Conservation (phyloP, 2,113 vertebrate genomes). For the Sialia sialis region DNA sequence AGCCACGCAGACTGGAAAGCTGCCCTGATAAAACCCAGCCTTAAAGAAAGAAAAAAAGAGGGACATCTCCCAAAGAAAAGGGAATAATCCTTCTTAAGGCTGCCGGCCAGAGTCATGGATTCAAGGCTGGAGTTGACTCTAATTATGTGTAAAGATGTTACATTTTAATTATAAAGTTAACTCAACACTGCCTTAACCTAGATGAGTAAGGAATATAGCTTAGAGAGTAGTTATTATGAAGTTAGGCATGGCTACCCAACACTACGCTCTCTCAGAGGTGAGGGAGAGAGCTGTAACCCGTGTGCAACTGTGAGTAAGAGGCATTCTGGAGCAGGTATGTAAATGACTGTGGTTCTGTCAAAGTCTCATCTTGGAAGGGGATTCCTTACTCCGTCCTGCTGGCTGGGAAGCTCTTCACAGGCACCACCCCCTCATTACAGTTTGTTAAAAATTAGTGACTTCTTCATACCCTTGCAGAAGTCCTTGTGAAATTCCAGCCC, state of each 20-base stretch:
- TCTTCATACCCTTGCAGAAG: not conserved
- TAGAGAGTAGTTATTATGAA: not conserved
- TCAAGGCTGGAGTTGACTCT: not conserved
- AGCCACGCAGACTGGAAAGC: constrained; percentile 30
- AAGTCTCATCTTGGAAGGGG: not conserved
- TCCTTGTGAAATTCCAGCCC: not conserved
- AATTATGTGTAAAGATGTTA: not conserved
- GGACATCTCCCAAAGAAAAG: not conserved
- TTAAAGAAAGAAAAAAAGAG: not conserved
- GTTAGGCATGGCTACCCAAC: not conserved
- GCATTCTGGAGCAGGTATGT: not conserved
- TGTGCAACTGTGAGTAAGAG: fast-evolving
- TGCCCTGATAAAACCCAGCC: not conserved
- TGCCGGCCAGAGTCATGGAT: not conserved
- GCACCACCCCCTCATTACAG: not conserved
- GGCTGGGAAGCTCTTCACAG: not conserved
- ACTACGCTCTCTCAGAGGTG: not conserved
- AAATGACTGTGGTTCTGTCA: not conserved
- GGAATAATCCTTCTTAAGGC: not conserved
- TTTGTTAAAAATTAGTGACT: not conserved
- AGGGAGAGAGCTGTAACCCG: not conserved
- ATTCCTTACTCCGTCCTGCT: not conserved
- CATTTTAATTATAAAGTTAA: constrained; percentile 3
- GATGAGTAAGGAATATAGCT: not conserved
- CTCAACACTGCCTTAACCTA: not conserved